A percentile compares a stretch with the other conserved stretches of the same genome.
Evolutionary conservation across 1,140 invertebrate species (phyloP).

Genomic region (Akabosia matsudoensis): DNA sequence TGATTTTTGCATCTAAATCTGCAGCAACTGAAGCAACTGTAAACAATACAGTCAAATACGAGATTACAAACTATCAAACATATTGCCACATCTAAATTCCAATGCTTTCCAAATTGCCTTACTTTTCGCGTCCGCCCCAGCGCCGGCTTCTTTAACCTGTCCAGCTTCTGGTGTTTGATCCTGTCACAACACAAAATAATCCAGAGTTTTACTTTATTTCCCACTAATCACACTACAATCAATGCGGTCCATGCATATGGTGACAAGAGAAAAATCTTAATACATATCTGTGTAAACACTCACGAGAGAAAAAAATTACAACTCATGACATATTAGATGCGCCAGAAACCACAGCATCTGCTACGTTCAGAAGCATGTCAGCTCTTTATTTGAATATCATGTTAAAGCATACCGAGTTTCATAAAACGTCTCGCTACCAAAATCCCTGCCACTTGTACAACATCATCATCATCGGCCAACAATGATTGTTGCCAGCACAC

Average conservation of each 20-base stretch:
- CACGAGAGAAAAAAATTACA: no score
- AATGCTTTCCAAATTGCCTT: not conserved
- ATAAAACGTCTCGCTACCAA: no score
- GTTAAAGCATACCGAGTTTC: no score
- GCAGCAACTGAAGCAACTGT: not conserved
- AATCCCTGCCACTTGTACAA: no score
- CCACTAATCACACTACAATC: not conserved
- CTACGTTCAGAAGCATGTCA: no score
- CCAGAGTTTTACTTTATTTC: not conserved
- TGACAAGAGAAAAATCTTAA: no score
- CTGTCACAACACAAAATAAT: not conserved
- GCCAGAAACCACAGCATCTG: no score
- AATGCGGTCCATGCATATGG: not conserved
- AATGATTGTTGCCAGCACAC: no score
- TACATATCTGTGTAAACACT: no score
- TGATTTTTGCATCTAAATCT: slow-evolving; percentile 57
- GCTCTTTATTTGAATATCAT: no score
- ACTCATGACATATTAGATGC: no score
- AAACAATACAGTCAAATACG: not conserved
- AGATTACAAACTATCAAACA: not conserved
- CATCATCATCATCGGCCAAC: no score
- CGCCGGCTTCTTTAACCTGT: slow-evolving; percentile 6
- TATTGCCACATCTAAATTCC: not conserved
- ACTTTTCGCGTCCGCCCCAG: not conserved
- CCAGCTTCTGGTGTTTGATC: not conserved